Evolutionary conservation across 2,888 invertebrate genomes (phyloP).

Genomic region (Megalurothrips usitatus): DNA sequence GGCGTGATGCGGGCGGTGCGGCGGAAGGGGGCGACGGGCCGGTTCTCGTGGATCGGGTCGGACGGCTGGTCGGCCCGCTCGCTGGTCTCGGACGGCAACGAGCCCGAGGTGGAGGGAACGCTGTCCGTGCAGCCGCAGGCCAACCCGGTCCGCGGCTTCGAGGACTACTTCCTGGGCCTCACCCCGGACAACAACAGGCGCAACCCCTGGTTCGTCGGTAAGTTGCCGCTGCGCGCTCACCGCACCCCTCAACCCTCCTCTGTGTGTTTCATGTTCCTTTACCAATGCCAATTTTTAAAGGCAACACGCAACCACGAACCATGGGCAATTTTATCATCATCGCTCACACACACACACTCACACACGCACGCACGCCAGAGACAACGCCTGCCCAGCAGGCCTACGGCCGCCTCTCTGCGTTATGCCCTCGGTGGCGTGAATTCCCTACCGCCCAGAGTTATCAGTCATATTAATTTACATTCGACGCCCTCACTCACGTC

Average conservation of each 20-base stretch:
- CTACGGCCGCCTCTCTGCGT: too few relatives aligned
- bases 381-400: too few relatives aligned
- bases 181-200: slow-evolving; percentile 81
- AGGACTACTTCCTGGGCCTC: slow-evolving; percentile 77
- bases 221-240: too few relatives aligned
- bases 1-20: slow-evolving; percentile 91
- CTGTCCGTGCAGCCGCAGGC: slow-evolving; percentile 92
- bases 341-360: background rate
- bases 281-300: too few relatives aligned
- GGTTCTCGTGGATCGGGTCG: slow-evolving; percentile 93
- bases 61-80: slow-evolving; percentile 93
- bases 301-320: too few relatives aligned
- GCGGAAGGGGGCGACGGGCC: slow-evolving; percentile 78
- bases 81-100: slow-evolving; percentile 81
- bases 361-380: background rate
- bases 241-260: too few relatives aligned
- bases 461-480: too few relatives aligned
- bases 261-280: too few relatives aligned
- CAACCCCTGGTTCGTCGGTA: slow-evolving; percentile 95
- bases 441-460: too few relatives aligned
- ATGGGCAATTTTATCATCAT: too few relatives aligned
- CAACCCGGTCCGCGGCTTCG: slow-evolving; percentile 80
- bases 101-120: slow-evolving; percentile 85
- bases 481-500: too few relatives aligned
- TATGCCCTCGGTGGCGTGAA: too few relatives aligned